Base-by-base conservation (phyloP, 2,888 invertebrate genomes). In the Encarsia formosa region DNA sequence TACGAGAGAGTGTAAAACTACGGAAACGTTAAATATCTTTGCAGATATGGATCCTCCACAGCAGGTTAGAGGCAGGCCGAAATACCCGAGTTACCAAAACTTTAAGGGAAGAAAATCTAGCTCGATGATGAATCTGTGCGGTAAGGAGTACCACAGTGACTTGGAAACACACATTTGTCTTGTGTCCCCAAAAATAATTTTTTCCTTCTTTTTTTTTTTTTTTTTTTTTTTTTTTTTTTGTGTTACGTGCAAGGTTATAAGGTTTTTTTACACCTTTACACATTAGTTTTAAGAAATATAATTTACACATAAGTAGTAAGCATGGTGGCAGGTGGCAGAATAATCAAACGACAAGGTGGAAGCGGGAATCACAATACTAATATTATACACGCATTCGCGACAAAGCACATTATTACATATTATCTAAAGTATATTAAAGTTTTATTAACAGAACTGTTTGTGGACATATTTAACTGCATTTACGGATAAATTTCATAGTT, bases 121-220 rank as follows among this genome's bases (percentile, higher is more conserved):
- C 86, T 91, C 91, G 78, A 86, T 91, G 82, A 90, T 91, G 90
- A 91, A 91, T 85, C 83, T 91, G 84, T 90, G 90, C 85, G 91
- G 91, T 91, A 91, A 91, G 91, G 83, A 77, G 77, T 73, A 71
- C 69, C 67, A 65, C 56, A 64, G 68, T 71, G 71, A 69, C 67
- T 69, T 56, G 56, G 56, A 50, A 50, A 56, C 52, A 51, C 57
- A 54, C 46, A 57, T 45, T 50, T 44, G 40, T n/a, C 43, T 40
- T 40, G 11, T 29, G 11, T 37, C 43, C 43, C 39, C 45, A 47
- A 47, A 34, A 34, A 43, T 32, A 18, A 8, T 38, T 11, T 38
- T 29, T 38, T 2, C 11, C 11, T 29, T n/a, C n/a, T n/a, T n/a
- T n/a, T n/a, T 32, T 5, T 13, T n/a, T 32, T 15, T 34, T 34